Percentiles rank a stretch among this genome's conserved stretches.
phyloP scores from a whole-genome alignment of 2,888 invertebrate genomes.

The Mythimna vitellina region DNA sequence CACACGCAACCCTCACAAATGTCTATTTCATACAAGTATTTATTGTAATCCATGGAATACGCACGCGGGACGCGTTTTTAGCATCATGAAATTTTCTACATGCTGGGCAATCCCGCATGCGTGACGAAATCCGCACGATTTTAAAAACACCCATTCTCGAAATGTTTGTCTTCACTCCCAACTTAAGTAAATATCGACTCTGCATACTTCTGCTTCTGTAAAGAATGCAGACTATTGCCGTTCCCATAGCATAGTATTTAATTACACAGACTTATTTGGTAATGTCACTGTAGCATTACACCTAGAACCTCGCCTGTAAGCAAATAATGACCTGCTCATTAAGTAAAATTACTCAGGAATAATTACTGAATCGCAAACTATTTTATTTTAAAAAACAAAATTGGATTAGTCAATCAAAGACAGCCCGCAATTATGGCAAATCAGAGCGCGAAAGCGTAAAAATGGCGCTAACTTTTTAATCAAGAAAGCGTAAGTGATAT shows the following conservation, averaged over 20 bases:
- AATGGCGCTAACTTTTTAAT: conserved; percentile 42
- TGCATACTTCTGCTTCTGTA: neutral
- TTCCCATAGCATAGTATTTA: conserved; percentile 3
- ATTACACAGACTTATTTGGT: conserved; percentile 26
- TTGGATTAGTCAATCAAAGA: conserved; percentile 34
- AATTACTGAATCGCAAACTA: neutral
- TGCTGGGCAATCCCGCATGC: no score
- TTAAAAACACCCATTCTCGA: no score
- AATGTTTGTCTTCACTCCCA: conserved; percentile 2
- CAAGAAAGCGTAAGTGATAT: conserved; percentile 59
- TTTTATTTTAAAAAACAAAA: conserved; percentile 1
- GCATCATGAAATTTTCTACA: no score
- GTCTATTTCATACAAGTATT: no score
- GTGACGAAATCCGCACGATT: no score
- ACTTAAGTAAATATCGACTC: conserved; percentile 22
- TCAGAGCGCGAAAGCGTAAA: conserved; percentile 45
- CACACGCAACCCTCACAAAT: no score
- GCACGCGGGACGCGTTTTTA: no score
- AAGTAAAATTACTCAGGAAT: conserved; percentile 30
- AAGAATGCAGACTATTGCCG: conserved; percentile 21
- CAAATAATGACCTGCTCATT: conserved; percentile 19
- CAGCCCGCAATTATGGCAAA: conserved; percentile 20
- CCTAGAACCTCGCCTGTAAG: neutral
- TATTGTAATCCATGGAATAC: no score
- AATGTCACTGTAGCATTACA: conserved; percentile 26